phyloP scores from a whole-genome alignment of 2,888 invertebrate species.

The Bembecia ichneumoniformis region DNA sequence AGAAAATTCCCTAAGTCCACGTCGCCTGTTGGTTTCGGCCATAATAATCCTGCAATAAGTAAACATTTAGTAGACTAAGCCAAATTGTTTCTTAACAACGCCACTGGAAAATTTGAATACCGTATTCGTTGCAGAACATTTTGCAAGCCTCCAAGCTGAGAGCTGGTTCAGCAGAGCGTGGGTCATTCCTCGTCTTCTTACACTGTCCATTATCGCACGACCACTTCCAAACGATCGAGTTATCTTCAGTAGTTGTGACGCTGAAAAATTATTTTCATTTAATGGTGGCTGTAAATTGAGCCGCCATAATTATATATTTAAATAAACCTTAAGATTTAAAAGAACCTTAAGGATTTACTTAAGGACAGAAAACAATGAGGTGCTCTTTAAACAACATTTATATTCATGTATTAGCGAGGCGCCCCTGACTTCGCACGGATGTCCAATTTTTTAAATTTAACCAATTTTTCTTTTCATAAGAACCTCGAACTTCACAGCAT shows the following conservation, averaged over 20 bases:
- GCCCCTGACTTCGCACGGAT: too few species aligned
- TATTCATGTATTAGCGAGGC: too few species aligned
- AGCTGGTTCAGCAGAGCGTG: slow-evolving; percentile 34
- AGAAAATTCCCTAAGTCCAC: slow-evolving; percentile 67
- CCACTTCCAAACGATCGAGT: slow-evolving; percentile 63
- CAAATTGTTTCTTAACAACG: neutral
- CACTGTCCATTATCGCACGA: slow-evolving; percentile 68
- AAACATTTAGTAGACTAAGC: neutral
- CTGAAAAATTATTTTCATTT: slow-evolving; percentile 15
- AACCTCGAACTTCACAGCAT: too few species aligned
- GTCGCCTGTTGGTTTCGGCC: slow-evolving; percentile 77
- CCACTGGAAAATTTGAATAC: slow-evolving; percentile 19
- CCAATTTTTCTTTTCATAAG: too few species aligned
- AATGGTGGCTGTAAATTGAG: too few species aligned
- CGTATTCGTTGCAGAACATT: slow-evolving; percentile 73
- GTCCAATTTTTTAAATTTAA: too few species aligned
- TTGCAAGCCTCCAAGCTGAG: slow-evolving; percentile 75
- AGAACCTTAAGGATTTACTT: too few species aligned
- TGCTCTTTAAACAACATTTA: too few species aligned
- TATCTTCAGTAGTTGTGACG: slow-evolving; percentile 29
- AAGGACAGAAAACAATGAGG: too few species aligned
- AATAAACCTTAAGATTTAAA: too few species aligned
- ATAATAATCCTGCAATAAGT: slow-evolving; percentile 56
- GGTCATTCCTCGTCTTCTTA: slow-evolving; percentile 48
- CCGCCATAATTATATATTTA: too few species aligned